Conservation (phyloP, 2,888 invertebrate genomes). For the Phyto melanocephala region DNA sequence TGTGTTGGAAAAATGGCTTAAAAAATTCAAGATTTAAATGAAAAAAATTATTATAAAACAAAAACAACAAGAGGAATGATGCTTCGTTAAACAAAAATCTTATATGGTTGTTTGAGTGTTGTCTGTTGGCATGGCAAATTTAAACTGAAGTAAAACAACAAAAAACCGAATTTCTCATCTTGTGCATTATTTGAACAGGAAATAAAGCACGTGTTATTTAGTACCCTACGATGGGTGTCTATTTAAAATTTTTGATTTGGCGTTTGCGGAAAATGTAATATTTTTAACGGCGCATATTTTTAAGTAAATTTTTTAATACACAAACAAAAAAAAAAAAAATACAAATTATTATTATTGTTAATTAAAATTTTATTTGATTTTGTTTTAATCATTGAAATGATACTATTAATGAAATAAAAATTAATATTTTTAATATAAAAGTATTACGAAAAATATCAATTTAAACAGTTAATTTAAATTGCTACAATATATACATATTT, state of each 20-base stretch:
- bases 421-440: no score
- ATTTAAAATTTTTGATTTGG: background rate
- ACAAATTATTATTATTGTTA: no score
- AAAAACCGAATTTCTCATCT: constrained; percentile 9
- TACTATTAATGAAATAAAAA: no score
- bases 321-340: no score
- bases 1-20: constrained; percentile 18
- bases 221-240: constrained; percentile 7
- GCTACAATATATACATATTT: no score
- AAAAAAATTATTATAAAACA: constrained; percentile 33
- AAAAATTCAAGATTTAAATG: constrained; percentile 38
- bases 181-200: constrained; percentile 1
- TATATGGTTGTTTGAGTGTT: constrained; percentile 19
- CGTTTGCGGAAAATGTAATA: no score
- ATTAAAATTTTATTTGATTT: no score
- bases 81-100: constrained; percentile 61
- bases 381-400: no score
- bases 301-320: no score
- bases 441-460: no score
- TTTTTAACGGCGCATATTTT: background rate
- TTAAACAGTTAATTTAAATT: no score
- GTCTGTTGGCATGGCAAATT: constrained; percentile 13
- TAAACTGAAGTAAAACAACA: constrained; percentile 25
- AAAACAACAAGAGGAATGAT: constrained; percentile 53
- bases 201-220: constrained; percentile 56